Percentiles rank a stretch among this genome's conserved stretches.
phyloP scores from a whole-genome alignment of 2,888 invertebrate genomes.

The Celastrina argiolus region DNA sequence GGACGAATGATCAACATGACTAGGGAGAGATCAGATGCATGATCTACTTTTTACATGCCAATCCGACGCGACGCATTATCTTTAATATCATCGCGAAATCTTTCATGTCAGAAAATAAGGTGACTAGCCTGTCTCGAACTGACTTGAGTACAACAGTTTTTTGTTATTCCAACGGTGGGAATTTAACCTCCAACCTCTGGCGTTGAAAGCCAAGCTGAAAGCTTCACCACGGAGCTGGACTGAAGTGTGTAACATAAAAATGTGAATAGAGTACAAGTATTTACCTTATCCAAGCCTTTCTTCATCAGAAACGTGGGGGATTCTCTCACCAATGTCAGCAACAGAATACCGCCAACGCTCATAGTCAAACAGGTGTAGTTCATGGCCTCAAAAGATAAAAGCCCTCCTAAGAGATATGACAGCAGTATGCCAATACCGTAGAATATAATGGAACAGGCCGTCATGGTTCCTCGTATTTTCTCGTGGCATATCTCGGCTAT shows the following conservation, averaged over 20 bases:
- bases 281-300: conserved; percentile 41
- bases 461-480: conserved; percentile 36
- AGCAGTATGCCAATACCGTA: conserved; percentile 36
- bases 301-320: conserved; percentile 39
- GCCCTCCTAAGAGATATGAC: conserved; percentile 46
- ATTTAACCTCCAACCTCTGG: no score
- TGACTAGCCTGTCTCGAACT: no score
- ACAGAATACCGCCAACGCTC: conserved; percentile 37
- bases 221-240: no score
- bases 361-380: conserved; percentile 44
- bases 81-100: no score
- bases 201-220: no score
- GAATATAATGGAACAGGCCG: conserved; percentile 33
- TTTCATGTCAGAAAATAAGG: no score
- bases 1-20: no score
- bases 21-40: no score
- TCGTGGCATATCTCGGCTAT: conserved; percentile 38
- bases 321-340: conserved; percentile 45
- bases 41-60: no score
- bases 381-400: conserved; percentile 45
- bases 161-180: no score
- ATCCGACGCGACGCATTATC: no score
- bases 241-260: not conserved
- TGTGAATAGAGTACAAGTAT: not conserved
- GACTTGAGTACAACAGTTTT: no score